Base-by-base conservation (phyloP, 2,888 invertebrate species). In the Sinodicranocentrus sp. region DNA sequence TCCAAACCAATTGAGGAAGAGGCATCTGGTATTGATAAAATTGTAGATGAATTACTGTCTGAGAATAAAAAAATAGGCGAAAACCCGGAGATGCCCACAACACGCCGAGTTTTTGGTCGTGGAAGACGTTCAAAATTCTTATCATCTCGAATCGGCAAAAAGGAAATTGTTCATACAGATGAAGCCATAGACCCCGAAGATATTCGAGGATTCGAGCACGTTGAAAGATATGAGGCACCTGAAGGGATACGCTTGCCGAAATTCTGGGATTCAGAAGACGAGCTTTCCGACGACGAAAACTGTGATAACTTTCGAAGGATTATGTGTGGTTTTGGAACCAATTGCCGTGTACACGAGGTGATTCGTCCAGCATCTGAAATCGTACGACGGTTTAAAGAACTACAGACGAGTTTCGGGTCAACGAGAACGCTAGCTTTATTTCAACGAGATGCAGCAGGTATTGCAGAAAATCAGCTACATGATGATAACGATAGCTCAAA, bases 231-330 rank as follows among this genome's bases (percentile, higher is more conserved):
- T 33, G 70, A 54, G 0, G 63, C 82, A 19, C 82, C 82, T 0
- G 25, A 15, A 3, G 76, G 76, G 2, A 43, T 76, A 6, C 48
- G 57, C 3, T 54, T 82, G 3, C 82, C 75, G 54, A 82, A 82
- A 21, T 82, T 82, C 19, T 82, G 82, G 82, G 82, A 82, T 57
- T 82, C 82, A n/a, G 82, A 82, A 48, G 82, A 82, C 43, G 82
- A 82, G 61, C 15, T 82, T 28, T 82, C 82, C 0, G 82, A 82
- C 3, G 82, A 82, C 33, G 82, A 82, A n/a, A 82, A 28, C 26
- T 57, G n/a, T 54, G 82, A 82, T 28, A 82, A 76, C 54, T 82
- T 76, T 54, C 61, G 82, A 17, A 21, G 82, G 73, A 82, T 82
- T 10, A 82, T 82, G 82, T 82, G 82, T 43, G 82, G 82, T 52